Percentiles rank a stretch among this genome's conserved stretches.
phyloP scores from a whole-genome alignment of 2,797 vertebrate genomes.

The Erpetoichthys calabaricus region DNA sequence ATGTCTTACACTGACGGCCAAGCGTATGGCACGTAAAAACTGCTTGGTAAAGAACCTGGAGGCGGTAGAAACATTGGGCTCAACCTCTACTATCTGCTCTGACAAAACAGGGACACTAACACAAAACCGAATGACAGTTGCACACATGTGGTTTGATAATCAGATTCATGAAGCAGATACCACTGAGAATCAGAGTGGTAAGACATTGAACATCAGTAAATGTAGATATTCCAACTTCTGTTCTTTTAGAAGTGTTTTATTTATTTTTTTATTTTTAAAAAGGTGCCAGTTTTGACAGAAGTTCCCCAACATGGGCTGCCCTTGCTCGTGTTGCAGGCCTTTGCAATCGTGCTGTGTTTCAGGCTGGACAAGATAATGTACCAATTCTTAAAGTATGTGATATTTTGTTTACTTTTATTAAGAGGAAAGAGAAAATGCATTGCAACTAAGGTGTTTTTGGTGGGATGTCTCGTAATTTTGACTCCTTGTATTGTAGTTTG shows the following conservation, averaged over 20 bases:
- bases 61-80: slow-evolving; percentile 84
- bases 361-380: slow-evolving; percentile 70
- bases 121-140: slow-evolving; percentile 75
- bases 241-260: not conserved
- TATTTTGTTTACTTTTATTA: not conserved
- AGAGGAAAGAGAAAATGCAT: no score
- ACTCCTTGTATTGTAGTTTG: no score
- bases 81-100: slow-evolving; percentile 74
- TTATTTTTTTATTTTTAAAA: slow-evolving; percentile 1
- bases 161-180: slow-evolving; percentile 76
- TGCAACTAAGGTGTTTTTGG: no score
- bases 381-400: slow-evolving; percentile 78
- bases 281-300: slow-evolving; percentile 82
- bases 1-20: slow-evolving; percentile 88
- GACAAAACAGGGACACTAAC: slow-evolving; percentile 75
- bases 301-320: slow-evolving; percentile 70
- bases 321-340: slow-evolving; percentile 78
- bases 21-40: slow-evolving; percentile 95
- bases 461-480: no score
- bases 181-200: slow-evolving; percentile 77
- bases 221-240: not conserved
- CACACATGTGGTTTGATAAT: slow-evolving; percentile 83
- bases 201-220: slow-evolving; percentile 14
- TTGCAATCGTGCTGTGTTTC: slow-evolving; percentile 89
- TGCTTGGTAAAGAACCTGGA: slow-evolving; percentile 92